These are phyloP conservation scores for Macropus fuliginosus DNA, from an alignment of 2,797 vertebrate genomes.

Conservation along the genomic window DNA sequence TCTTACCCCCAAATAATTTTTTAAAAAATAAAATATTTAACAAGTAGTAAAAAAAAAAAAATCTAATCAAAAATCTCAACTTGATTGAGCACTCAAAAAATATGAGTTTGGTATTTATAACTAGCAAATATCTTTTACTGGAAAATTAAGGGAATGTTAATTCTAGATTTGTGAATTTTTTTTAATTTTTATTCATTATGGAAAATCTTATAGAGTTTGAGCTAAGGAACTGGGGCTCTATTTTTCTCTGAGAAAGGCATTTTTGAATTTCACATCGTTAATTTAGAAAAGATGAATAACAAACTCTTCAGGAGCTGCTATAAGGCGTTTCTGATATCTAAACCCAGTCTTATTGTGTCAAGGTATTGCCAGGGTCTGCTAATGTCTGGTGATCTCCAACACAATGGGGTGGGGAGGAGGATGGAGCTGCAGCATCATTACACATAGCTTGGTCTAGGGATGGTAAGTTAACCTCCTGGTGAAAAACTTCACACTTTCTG, in stretches of 20 bases:
- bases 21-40: constrained; percentile 45
- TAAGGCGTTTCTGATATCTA: constrained; percentile 63
- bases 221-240: constrained; percentile 33
- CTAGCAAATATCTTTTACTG: constrained; percentile 58
- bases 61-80: constrained; percentile 14
- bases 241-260: constrained; percentile 49
- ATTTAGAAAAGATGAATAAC: constrained; percentile 39
- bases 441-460: constrained; percentile 50
- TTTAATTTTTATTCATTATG: constrained; percentile 36
- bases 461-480: constrained; percentile 54
- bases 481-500: neutral
- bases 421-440: constrained; percentile 68
- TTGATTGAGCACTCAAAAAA: constrained; percentile 18
- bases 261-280: constrained; percentile 71
- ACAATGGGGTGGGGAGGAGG: constrained; percentile 26
- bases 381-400: constrained; percentile 57
- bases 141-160: constrained; percentile 4
- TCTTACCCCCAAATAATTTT: constrained; percentile 9
- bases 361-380: constrained; percentile 58
- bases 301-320: constrained; percentile 56
- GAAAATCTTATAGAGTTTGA: neutral
- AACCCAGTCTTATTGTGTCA: constrained; percentile 51
- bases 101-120: constrained; percentile 43
- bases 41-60: constrained; percentile 12
- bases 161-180: constrained; percentile 20